phyloP scores from a whole-genome alignment of 2,797 vertebrate genomes.

The Columba guinea region DNA sequence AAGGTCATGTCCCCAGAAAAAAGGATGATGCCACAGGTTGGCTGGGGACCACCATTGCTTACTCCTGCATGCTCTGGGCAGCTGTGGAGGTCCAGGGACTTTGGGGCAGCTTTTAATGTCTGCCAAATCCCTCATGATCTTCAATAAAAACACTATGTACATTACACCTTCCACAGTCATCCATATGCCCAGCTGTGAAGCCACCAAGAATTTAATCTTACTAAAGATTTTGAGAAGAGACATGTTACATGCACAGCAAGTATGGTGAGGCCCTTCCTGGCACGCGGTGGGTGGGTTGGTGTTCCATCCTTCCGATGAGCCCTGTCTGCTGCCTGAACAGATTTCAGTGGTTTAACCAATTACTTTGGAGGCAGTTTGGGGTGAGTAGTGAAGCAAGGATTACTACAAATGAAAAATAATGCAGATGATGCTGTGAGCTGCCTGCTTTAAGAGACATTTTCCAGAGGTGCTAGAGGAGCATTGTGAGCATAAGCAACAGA shows the following conservation, averaged over 20 bases:
- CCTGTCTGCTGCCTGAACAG: background rate
- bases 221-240: background rate
- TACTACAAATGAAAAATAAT: background rate
- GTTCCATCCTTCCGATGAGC: background rate
- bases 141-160: accelerated
- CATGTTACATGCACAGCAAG: accelerated
- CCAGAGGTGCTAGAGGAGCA: background rate
- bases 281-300: accelerated
- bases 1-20: background rate
- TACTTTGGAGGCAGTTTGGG: background rate
- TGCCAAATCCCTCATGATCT: background rate
- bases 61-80: accelerated
- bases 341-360: background rate
- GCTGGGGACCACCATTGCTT: background rate
- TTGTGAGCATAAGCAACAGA: background rate
- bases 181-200: background rate
- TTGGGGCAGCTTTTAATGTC: background rate
- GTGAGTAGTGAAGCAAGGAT: background rate
- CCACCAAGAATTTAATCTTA: background rate
- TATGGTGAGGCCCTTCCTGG: accelerated
- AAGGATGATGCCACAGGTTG: background rate
- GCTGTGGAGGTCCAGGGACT: background rate
- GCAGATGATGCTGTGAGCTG: background rate
- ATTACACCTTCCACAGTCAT: background rate
- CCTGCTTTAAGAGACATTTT: background rate